These are phyloP conservation scores for Aegotheles bennettii DNA, from an alignment of 2,113 vertebrate genomes.

Conservation along the genomic window DNA sequence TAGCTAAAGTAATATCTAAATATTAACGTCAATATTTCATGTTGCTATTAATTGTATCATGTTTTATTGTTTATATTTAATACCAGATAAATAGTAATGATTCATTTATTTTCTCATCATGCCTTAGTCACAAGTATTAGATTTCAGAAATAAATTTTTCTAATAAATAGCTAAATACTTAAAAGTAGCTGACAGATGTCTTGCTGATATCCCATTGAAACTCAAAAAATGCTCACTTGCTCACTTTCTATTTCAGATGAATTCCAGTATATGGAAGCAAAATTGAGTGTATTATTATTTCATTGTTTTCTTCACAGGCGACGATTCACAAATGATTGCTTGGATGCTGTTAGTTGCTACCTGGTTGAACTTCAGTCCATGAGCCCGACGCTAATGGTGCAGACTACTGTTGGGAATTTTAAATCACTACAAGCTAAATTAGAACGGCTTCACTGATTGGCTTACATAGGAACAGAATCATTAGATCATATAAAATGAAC, in stretches of 20 bases:
- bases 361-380: slow-evolving; percentile 95
- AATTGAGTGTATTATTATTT: not conserved
- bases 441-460: slow-evolving; percentile 85
- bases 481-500: not conserved
- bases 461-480: not conserved
- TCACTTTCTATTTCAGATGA: not conserved
- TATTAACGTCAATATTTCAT: not conserved
- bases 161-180: not conserved
- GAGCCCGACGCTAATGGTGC: slow-evolving; percentile 82
- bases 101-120: not conserved
- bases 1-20: not conserved
- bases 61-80: not conserved
- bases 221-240: not conserved
- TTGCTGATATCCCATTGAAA: not conserved
- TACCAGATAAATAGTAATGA: not conserved
- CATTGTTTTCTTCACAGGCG: slow-evolving; percentile 74
- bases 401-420: slow-evolving; percentile 87
- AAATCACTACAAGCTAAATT: slow-evolving; percentile 94
- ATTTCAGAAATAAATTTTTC: not conserved
- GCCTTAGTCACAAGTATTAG: not conserved
- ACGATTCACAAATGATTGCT: slow-evolving; percentile 88
- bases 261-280: not conserved
- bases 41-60: not conserved
- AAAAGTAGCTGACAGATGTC: not conserved
- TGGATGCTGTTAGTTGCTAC: slow-evolving; percentile 93